Evolutionary conservation across 2,797 vertebrate genomes (phyloP).

Genomic region (Macropus fuliginosus): DNA sequence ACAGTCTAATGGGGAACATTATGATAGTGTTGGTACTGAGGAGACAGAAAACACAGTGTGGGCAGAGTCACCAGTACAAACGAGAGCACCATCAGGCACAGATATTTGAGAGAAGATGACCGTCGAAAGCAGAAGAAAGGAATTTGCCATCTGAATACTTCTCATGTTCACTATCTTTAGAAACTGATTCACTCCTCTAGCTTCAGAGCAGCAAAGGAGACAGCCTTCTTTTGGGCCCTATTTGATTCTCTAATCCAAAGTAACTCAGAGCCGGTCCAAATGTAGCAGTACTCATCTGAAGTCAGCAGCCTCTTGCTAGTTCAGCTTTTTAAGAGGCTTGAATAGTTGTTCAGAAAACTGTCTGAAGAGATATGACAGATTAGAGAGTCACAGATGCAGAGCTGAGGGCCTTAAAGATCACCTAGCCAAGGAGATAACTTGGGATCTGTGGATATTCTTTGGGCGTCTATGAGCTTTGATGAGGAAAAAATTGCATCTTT

Average conservation of each 20-base stretch:
- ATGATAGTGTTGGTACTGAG: neutral
- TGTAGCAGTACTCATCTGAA: neutral
- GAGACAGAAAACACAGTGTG: neutral
- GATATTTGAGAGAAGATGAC: neutral
- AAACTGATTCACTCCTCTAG: neutral
- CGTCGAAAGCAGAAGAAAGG: neutral
- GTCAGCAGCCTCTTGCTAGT: neutral
- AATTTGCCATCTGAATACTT: neutral
- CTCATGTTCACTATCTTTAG: neutral
- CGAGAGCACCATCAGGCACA: neutral
- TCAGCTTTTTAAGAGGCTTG: neutral
- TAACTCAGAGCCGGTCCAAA: neutral
- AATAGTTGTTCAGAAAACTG: neutral
- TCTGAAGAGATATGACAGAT: neutral
- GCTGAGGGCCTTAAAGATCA: neutral
- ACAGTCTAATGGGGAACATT: neutral
- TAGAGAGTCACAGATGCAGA: neutral
- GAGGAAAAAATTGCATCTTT: neutral
- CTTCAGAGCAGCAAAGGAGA: neutral
- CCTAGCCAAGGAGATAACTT: neutral
- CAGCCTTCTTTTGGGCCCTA: neutral
- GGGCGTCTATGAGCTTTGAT: neutral
- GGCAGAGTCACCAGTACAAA: neutral
- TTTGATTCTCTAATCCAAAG: neutral
- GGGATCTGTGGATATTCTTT: neutral